Percentiles rank a stretch among this genome's conserved stretches.
Evolutionary conservation across 2,888 invertebrate genomes (phyloP).

Genomic region (Yponomeuta evonymella): DNA sequence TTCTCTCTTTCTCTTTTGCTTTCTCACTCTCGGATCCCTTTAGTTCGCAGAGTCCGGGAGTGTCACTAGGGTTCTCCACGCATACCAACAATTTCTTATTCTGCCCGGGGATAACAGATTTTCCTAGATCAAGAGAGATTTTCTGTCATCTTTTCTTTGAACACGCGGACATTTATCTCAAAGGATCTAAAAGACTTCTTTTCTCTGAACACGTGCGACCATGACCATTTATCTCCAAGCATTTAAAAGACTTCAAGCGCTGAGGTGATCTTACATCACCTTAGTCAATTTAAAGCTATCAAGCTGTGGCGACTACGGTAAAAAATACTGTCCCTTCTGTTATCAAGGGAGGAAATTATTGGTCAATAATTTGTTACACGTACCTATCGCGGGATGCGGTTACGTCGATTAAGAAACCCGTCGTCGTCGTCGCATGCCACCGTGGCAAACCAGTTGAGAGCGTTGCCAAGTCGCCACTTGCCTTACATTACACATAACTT

Average conservation of each 20-base stretch:
- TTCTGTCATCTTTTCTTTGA: too few species aligned
- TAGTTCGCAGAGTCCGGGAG: too few species aligned
- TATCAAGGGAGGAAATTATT: background rate
- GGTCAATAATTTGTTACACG: conserved; percentile 4
- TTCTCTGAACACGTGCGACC: too few species aligned
- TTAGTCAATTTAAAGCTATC: background rate
- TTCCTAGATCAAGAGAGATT: too few species aligned
- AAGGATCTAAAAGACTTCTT: too few species aligned
- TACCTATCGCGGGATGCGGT: conserved; percentile 32
- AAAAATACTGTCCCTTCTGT: background rate
- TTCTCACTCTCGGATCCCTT: too few species aligned
- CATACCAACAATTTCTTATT: too few species aligned
- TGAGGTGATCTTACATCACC: background rate
- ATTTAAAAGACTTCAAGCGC: background rate
- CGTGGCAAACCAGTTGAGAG: conserved; percentile 48
- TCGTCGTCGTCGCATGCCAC: conserved; percentile 25
- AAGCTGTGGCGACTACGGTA: background rate
- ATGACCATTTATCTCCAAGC: too few species aligned
- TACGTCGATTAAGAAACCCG: conserved; percentile 43
- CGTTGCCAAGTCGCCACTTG: conserved; percentile 28
- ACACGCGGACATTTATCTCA: too few species aligned
- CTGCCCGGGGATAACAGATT: too few species aligned
- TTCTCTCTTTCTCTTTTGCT: too few species aligned
- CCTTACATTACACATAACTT: conserved; percentile 10
- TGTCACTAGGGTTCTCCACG: too few species aligned